A percentile compares a stretch with the other conserved stretches of the same genome.
Evolutionary conservation across 2,888 invertebrate species (phyloP).

Genomic region (Drosophila neotestacea): DNA sequence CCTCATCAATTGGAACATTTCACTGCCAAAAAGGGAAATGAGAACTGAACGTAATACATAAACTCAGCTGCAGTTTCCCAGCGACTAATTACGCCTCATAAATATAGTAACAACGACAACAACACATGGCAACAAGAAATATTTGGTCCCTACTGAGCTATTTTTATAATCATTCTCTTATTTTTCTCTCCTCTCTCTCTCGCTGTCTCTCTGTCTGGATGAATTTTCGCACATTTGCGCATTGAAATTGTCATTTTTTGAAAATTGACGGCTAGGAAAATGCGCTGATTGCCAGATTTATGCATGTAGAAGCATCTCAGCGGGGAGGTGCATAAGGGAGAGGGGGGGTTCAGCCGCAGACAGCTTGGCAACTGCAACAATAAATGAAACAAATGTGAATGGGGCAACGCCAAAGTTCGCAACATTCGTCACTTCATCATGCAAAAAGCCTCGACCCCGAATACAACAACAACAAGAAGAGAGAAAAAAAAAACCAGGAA

Average conservation of each 20-base stretch:
- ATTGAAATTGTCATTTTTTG: conserved; percentile 72
- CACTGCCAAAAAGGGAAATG: conserved; percentile 39
- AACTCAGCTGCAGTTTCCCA: conserved; percentile 56
- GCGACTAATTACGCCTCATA: conserved; percentile 66
- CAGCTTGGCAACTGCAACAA: conserved; percentile 59
- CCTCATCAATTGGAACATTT: conserved; percentile 42
- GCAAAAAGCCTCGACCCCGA: conserved; percentile 57
- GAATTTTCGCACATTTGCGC: conserved; percentile 74
- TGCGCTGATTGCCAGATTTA: conserved; percentile 52
- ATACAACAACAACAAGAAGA: conserved; percentile 24
- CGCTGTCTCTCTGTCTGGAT: conserved; percentile 18
- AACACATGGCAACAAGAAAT: conserved; percentile 36
- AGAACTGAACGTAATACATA: conserved; percentile 1
- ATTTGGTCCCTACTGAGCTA: conserved; percentile 53
- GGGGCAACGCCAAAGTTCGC: conserved; percentile 47
- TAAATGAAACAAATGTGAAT: conserved; percentile 48
- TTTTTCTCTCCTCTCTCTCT: neutral
- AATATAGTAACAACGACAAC: conserved; percentile 47
- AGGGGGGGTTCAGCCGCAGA: conserved; percentile 35
- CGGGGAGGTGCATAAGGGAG: neutral
- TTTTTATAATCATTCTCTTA: conserved; percentile 42
- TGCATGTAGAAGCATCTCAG: conserved; percentile 10
- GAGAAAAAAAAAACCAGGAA: conserved; percentile 41
- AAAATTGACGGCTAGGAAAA: conserved; percentile 26
- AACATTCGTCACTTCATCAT: conserved; percentile 71